Percentiles rank a stretch among this genome's conserved stretches.
These are phyloP conservation scores for Rhea americana DNA, from an alignment of 2,113 vertebrate species.

Conservation along the genomic window DNA sequence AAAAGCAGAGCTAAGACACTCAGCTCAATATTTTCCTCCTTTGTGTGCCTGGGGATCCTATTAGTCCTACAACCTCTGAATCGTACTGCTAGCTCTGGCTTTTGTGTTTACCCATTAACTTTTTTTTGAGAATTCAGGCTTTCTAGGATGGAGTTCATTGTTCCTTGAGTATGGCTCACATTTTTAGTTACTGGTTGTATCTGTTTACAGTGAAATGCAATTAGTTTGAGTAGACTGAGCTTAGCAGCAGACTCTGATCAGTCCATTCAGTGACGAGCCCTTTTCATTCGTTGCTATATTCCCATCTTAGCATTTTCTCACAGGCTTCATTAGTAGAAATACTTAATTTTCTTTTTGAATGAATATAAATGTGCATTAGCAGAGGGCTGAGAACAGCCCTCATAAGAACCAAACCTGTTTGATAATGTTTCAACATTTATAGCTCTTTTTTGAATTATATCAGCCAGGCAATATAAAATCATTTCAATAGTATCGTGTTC, in stretches of 20 bases:
- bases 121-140: not conserved
- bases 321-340: not conserved
- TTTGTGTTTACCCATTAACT: not conserved
- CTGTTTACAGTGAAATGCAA: rapidly evolving
- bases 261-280: not conserved
- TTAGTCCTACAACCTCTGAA: not conserved
- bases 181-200: rapidly evolving
- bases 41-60: rapidly evolving
- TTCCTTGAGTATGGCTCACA: rapidly evolving
- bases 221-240: not conserved
- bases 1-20: not conserved
- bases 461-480: not conserved
- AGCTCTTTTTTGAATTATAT: not conserved
- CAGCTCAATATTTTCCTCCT: not conserved
- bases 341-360: not conserved
- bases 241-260: not conserved
- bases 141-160: rapidly evolving
- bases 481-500: not conserved
- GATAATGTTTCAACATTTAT: not conserved
- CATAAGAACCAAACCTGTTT: not conserved
- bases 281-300: not conserved
- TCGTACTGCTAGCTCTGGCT: not conserved
- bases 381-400: not conserved
- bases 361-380: not conserved
- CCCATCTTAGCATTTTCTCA: not conserved